These are phyloP conservation scores for Chelonus formosanus DNA, from an alignment of 2,888 invertebrate genomes.

Conservation along the genomic window DNA sequence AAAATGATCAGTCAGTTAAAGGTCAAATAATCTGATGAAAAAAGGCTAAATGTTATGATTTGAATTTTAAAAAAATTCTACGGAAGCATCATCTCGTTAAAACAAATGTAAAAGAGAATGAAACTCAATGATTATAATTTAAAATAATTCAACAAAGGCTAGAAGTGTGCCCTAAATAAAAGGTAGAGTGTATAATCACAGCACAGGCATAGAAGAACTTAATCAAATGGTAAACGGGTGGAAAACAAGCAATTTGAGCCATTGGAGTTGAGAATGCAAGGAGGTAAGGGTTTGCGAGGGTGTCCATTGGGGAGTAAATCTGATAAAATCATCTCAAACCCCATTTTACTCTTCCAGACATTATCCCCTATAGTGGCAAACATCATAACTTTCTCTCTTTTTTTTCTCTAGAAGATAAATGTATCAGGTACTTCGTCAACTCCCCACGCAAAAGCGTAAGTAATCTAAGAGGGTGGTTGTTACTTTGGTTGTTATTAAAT, in stretches of 20 bases:
- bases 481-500: constrained; percentile 65
- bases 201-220: constrained; percentile 50
- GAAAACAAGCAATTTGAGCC: constrained; percentile 63
- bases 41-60: no score
- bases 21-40: no score
- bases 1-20: no score
- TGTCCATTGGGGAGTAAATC: constrained; percentile 51
- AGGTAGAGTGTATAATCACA: constrained; percentile 21
- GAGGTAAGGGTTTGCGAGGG: constrained; percentile 32
- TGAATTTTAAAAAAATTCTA: no score
- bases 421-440: constrained; percentile 51
- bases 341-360: constrained; percentile 39
- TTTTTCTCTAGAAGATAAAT: constrained; percentile 44
- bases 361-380: constrained; percentile 31
- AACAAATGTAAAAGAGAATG: constrained; percentile 7
- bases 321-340: constrained; percentile 64
- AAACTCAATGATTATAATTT: neutral
- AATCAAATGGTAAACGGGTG: constrained; percentile 64
- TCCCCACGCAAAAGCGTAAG: constrained; percentile 56
- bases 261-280: constrained; percentile 41
- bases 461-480: constrained; percentile 62
- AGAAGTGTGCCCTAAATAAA: constrained; percentile 1
- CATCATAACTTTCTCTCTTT: constrained; percentile 28
- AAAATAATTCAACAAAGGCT: no score
- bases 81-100: no score